A percentile compares a stretch with the other conserved stretches of the same genome.
These are phyloP conservation scores for Alligator sinensis DNA, from an alignment of 2,113 vertebrate genomes.

Conservation along the genomic window DNA sequence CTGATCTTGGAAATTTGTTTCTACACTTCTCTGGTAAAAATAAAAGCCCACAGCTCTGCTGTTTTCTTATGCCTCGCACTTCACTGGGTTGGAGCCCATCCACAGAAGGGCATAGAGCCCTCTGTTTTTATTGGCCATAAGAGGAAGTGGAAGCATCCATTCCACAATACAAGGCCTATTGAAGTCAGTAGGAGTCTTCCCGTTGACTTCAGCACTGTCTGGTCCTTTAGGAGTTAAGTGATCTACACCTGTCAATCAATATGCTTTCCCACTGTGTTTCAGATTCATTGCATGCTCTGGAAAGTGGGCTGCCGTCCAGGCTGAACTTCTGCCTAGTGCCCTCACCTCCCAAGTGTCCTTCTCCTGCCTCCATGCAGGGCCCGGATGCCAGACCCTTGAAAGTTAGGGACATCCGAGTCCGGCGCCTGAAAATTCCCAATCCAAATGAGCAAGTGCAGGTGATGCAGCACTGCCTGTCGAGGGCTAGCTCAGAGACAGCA, in stretches of 20 bases:
- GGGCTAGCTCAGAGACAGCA: neutral
- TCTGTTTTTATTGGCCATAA: neutral
- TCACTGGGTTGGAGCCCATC: neutral
- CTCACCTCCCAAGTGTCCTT: constrained; percentile 73
- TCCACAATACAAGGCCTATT: neutral
- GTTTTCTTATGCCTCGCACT: neutral
- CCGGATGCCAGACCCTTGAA: constrained; percentile 25
- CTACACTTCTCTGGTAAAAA: neutral
- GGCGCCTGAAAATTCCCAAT: constrained; percentile 65
- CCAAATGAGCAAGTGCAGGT: constrained; percentile 39
- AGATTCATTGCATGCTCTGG: constrained; percentile 33
- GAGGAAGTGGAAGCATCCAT: neutral
- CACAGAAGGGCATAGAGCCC: neutral
- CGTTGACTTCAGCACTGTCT: neutral
- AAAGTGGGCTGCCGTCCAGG: neutral
- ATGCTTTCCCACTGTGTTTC: constrained; percentile 12
- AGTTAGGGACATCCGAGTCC: constrained; percentile 50
- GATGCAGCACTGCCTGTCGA: neutral
- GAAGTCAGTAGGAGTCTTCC: neutral
- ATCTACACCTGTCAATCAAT: neutral
- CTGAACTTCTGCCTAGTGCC: constrained; percentile 42
- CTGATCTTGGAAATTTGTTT: neutral
- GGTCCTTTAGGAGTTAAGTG: neutral
- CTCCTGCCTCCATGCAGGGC: constrained; percentile 62
- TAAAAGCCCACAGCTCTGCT: neutral